Conservation (phyloP, 2,888 invertebrate genomes). For the Drosophila fulvimacula region DNA sequence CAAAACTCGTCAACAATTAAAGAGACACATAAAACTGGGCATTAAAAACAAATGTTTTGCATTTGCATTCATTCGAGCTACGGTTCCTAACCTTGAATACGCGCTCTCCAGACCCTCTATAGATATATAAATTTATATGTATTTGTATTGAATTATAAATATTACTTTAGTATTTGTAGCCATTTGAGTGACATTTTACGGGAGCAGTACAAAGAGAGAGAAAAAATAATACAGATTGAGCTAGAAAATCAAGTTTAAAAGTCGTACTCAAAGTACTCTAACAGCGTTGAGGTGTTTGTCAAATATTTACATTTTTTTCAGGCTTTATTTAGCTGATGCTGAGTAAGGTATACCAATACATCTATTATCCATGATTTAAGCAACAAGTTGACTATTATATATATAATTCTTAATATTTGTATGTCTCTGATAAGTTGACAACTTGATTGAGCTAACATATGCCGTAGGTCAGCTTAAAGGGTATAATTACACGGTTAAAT, state of each 20-base stretch:
- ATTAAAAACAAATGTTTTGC: constrained; percentile 48
- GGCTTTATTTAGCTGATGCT: neutral
- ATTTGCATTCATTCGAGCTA: constrained; percentile 49
- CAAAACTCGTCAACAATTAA: constrained; percentile 45
- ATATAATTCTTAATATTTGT: too few species aligned
- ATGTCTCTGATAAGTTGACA: neutral
- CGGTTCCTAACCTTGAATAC: constrained; percentile 40
- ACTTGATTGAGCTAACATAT: constrained; percentile 7
- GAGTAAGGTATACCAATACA: neutral
- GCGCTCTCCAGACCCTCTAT: constrained; percentile 12
- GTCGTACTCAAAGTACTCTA: constrained; percentile 14
- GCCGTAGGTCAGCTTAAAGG: constrained; percentile 14
- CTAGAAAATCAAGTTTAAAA: constrained; percentile 15
- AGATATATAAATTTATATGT: neutral
- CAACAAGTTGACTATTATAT: neutral
- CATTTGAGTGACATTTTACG: constrained; percentile 25
- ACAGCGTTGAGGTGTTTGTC: constrained; percentile 9
- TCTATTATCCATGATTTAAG: neutral
- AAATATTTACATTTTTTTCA: constrained; percentile 13
- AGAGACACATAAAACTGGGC: constrained; percentile 39
- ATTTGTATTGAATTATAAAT: constrained; percentile 43
- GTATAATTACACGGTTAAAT: constrained; percentile 78
- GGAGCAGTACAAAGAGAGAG: constrained; percentile 8
- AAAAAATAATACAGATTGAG: constrained; percentile 18
- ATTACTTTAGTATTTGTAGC: constrained; percentile 40